Conservation (phyloP, 2,113 vertebrate species). For the Megaceryle torquata region DNA sequence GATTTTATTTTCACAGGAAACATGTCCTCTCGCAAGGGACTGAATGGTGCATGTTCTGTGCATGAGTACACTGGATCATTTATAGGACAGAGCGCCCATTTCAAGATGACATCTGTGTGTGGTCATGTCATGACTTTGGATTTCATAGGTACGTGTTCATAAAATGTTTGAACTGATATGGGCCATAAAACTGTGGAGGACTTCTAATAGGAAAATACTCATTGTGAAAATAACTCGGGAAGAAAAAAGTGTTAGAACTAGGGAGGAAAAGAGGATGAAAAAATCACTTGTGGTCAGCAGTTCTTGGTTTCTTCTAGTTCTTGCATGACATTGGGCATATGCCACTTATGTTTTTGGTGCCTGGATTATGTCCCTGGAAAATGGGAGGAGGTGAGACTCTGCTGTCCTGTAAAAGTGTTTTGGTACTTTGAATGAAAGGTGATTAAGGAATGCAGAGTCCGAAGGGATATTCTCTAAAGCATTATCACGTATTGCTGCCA, state of each 20-base stretch:
- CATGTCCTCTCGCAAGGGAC: constrained; percentile 87
- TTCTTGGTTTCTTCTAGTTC: neutral
- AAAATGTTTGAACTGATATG: fast-evolving
- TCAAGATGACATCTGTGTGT: constrained; percentile 97
- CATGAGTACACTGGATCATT: constrained; percentile 89
- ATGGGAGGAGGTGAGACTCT: neutral
- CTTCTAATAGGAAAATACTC: neutral
- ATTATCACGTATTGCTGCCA: neutral
- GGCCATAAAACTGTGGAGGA: neutral
- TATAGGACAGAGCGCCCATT: constrained; percentile 82
- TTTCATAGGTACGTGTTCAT: constrained; percentile 83
- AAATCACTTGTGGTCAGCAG: neutral
- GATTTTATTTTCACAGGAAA: constrained; percentile 71
- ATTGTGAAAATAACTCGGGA: neutral
- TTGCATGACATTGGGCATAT: neutral
- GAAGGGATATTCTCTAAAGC: neutral
- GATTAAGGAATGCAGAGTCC: neutral
- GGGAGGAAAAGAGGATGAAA: neutral
- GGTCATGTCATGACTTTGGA: constrained; percentile 98
- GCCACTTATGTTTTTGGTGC: neutral
- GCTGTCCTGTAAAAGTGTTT: neutral
- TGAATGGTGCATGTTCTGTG: constrained; percentile 91
- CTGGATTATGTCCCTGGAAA: neutral
- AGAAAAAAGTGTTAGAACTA: neutral
- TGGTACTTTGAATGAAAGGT: neutral